Percentiles rank a stretch among this genome's conserved stretches.
Conservation (phyloP, 2,888 invertebrate genomes). For the Tenthredo livida region DNA sequence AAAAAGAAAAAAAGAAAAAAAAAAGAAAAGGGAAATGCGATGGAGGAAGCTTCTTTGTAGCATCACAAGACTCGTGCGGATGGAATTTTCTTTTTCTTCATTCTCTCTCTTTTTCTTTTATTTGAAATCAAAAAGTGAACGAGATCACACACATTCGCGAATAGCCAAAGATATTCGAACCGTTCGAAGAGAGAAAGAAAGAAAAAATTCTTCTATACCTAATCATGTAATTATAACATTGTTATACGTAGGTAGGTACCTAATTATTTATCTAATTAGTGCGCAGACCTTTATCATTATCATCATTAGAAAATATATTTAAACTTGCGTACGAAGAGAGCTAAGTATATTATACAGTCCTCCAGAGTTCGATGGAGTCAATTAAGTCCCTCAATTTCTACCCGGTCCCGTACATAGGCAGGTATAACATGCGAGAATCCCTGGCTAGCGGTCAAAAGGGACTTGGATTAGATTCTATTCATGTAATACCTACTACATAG, state of each 20-base stretch:
- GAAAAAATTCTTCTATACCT: neutral
- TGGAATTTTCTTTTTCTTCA: neutral
- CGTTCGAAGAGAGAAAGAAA: neutral
- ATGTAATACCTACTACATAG: constrained; percentile 21
- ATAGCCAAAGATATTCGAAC: neutral
- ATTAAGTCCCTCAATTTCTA: constrained; percentile 2
- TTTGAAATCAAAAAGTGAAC: neutral
- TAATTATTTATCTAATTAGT: neutral
- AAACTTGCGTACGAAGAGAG: neutral
- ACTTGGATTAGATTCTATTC: constrained; percentile 24
- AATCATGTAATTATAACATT: neutral
- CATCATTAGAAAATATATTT: neutral
- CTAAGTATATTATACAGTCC: neutral
- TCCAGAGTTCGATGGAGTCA: constrained; percentile 32
- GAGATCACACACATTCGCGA: neutral
- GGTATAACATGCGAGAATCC: constrained; percentile 7
- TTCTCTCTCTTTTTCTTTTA: neutral
- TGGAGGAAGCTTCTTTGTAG: constrained; percentile 6
- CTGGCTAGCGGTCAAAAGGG: constrained; percentile 29
- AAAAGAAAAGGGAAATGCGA: neutral
- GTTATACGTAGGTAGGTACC: too few species aligned
- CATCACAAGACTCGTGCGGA: neutral
- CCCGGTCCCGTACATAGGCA: neutral
- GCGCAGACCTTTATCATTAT: neutral
- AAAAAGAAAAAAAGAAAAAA: neutral